Conservation (phyloP, 2,888 invertebrate genomes). For the Drosophila subquinaria region DNA sequence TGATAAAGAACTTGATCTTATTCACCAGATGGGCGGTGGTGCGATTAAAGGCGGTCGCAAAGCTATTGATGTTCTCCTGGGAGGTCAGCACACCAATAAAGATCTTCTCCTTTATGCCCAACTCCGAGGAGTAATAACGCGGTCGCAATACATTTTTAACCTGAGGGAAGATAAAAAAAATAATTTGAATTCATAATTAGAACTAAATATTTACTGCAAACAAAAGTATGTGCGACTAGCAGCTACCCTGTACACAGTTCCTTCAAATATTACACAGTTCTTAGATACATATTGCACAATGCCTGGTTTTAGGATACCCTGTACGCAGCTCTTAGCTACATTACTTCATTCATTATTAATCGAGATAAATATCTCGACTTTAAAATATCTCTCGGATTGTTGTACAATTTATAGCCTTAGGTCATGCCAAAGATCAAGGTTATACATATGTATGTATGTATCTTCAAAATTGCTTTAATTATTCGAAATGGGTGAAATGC, state of each 20-base stretch:
- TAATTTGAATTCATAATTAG: too few relatives aligned
- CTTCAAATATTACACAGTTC: too few relatives aligned
- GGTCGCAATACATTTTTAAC: slow-evolving; percentile 91
- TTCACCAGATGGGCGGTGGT: slow-evolving; percentile 94
- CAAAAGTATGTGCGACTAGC: background rate
- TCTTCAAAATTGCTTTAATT: background rate
- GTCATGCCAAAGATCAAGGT: background rate
- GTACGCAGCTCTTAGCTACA: too few relatives aligned
- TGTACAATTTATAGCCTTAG: background rate
- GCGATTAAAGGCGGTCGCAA: slow-evolving; percentile 94
- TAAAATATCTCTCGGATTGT: background rate
- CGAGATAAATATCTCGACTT: background rate
- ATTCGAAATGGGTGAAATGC: background rate
- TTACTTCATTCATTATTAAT: background rate
- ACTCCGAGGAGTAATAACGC: slow-evolving; percentile 97
- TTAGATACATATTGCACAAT: too few relatives aligned
- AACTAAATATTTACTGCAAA: background rate
- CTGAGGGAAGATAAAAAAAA: slow-evolving; percentile 34
- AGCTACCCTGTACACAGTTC: background rate
- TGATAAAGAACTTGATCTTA: slow-evolving; percentile 93
- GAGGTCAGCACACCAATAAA: slow-evolving; percentile 94
- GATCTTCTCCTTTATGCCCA: slow-evolving; percentile 95
- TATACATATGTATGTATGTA: too few relatives aligned
- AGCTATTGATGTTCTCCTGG: slow-evolving; percentile 89
- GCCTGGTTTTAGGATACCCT: too few relatives aligned